Evolutionary conservation across 1,140 invertebrate species (phyloP), one percentile per base, ranked within the genome.

Genomic region (Calosoma granatense): DNA sequence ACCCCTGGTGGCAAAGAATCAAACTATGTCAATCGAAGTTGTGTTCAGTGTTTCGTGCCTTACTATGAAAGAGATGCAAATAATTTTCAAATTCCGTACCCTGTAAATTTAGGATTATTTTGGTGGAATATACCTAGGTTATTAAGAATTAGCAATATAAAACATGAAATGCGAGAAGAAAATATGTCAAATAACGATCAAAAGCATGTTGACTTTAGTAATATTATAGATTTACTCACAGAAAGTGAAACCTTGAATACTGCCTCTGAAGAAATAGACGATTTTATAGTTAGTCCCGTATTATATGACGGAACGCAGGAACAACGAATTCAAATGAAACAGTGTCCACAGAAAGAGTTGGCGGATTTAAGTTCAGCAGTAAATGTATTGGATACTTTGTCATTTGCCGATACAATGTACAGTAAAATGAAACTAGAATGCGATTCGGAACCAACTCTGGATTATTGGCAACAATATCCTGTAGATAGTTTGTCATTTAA

Each of bases 51-150:
- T 19, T 55, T 59, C 15, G 22, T 39, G 3, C 22, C 53, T 1
- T 53, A 55, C 20, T 22, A 41, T 11, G 51, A 53, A 53, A 9
- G 19, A 21, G 21, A 53, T 21, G 15, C 1, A 15, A 41, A n/a
- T 11, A 4, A 22, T 2, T 47, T 57, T 20, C 53, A 47, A 19
- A 6, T 26, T 21, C 61, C 63, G 2, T 47, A 59, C 22, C 56
- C 53, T 47, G 51, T 65, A 6, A 60, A 64, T 51, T 58, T 70
- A 15, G 66, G 61, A 39, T 54, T 43, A 14, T 23, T 69, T 14
- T 71, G 68, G 68, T 70, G 69, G 69, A 71, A 69, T 59, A 53
- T 67, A 12, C 59, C 66, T 0, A 59, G 56, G 20, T 57, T 69
- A 51, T 56, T 68, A 11, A 56, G 60, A 53, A n/a, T 59, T 2